These are phyloP conservation scores for Oopsacas minuta DNA, from an alignment of 37 sponge, comb jelly and placozoan species.

Conservation along the genomic window DNA sequence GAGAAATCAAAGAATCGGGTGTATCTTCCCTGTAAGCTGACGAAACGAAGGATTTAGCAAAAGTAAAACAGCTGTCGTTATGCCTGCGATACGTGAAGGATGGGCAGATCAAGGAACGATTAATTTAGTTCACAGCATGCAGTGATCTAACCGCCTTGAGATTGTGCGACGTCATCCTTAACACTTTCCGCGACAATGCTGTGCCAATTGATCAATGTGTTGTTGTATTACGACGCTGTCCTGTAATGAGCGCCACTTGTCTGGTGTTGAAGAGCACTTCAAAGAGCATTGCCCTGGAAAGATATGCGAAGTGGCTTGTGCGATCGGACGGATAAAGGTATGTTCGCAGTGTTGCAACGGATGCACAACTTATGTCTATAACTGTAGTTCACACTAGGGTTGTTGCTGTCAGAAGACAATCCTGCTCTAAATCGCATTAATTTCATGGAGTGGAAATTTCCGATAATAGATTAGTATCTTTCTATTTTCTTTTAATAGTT, in stretches of 20 bases:
- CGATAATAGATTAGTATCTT: background rate
- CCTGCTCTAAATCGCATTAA: no score
- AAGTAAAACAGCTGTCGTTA: constrained; percentile 12
- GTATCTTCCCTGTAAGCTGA: constrained; percentile 3
- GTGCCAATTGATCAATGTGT: constrained; percentile 17
- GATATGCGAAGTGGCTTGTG: constrained; percentile 7
- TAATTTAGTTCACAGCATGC: background rate
- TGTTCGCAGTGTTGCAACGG: background rate
- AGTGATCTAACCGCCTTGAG: background rate
- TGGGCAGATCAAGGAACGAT: constrained; percentile 15
- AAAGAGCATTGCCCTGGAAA: background rate
- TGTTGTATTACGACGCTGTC: constrained; percentile 2
- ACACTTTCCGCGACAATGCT: background rate
- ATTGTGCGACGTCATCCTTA: background rate
- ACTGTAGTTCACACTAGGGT: background rate
- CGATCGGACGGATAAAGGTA: background rate
- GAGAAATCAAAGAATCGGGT: background rate
- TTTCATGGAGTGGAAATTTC: no score
- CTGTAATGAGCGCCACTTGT: constrained; percentile 9
- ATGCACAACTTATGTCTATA: background rate
- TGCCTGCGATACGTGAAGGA: constrained; percentile 9
- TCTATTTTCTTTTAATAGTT: background rate
- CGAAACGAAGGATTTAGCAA: background rate
- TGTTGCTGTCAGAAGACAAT: constrained; percentile 17
- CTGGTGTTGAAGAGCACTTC: constrained; percentile 6